Evolutionary conservation across 2,113 vertebrate species (phyloP).

Genomic region (Anhinga anhinga): DNA sequence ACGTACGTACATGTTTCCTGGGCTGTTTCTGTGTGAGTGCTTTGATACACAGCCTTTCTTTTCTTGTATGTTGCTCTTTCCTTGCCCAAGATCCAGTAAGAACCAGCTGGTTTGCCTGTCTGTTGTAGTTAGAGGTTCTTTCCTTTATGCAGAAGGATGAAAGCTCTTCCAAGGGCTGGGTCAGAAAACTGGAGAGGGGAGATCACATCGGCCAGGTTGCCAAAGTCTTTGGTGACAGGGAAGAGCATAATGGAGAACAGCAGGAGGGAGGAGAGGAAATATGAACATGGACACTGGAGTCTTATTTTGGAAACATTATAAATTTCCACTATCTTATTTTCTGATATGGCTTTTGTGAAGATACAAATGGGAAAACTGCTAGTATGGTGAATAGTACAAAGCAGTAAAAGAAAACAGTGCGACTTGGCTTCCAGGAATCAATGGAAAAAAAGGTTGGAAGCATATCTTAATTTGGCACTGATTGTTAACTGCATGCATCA

Average conservation of each 20-base stretch:
- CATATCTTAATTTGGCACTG: not conserved
- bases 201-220: rapidly evolving
- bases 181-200: not conserved
- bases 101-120: not conserved
- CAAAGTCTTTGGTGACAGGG: not conserved
- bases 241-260: not conserved
- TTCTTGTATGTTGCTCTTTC: not conserved
- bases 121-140: not conserved
- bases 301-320: not conserved
- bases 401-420: not conserved
- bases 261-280: not conserved
- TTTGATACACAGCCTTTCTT: not conserved
- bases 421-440: not conserved
- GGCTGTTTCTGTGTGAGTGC: no score
- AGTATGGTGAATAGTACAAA: not conserved
- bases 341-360: not conserved
- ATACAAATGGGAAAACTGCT: not conserved
- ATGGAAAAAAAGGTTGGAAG: not conserved
- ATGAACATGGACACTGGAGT: not conserved
- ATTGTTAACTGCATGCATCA: not conserved
- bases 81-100: not conserved
- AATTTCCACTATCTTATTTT: not conserved
- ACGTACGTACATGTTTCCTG: rapidly evolving
- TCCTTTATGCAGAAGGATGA: not conserved
- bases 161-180: not conserved